These are phyloP conservation scores for Pterois miles DNA, from an alignment of 2,797 vertebrate genomes.

Conservation along the genomic window DNA sequence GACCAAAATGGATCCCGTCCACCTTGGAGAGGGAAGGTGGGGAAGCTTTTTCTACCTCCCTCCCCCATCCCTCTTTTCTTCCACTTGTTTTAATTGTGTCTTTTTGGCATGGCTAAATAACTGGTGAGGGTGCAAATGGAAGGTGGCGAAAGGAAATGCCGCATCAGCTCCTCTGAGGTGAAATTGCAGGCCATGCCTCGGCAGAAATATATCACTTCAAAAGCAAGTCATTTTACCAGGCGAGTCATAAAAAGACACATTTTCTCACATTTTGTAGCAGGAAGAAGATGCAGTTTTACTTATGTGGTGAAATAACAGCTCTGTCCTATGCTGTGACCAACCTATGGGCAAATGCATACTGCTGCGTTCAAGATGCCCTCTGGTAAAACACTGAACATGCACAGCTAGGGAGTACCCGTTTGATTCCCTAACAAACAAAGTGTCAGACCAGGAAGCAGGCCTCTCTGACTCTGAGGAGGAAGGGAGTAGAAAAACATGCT, in stretches of 20 bases:
- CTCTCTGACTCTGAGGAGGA: background rate
- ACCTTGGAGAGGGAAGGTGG: background rate
- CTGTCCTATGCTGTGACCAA: background rate
- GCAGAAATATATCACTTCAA: background rate
- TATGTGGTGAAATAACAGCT: background rate
- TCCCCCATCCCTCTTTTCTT: background rate
- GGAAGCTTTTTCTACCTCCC: too few relatives aligned
- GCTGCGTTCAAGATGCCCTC: background rate
- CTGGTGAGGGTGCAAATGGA: conserved; percentile 6
- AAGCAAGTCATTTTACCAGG: background rate
- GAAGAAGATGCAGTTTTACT: background rate
- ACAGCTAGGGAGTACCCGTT: background rate
- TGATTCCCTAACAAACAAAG: conserved; percentile 13
- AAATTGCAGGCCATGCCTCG: conserved; percentile 5
- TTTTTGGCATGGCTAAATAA: conserved; percentile 14
- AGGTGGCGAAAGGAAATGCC: conserved; percentile 10
- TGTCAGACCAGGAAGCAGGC: background rate
- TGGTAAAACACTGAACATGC: background rate
- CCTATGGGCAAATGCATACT: background rate
- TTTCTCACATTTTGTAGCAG: background rate
- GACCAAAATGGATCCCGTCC: conserved; percentile 58
- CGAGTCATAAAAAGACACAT: background rate
- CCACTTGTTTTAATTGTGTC: conserved; percentile 41
- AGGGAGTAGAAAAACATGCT: conserved; percentile 23
- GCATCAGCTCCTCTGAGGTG: conserved; percentile 35